Evolutionary conservation across 2,888 invertebrate genomes (phyloP).

Genomic region (Agelastica alni): DNA sequence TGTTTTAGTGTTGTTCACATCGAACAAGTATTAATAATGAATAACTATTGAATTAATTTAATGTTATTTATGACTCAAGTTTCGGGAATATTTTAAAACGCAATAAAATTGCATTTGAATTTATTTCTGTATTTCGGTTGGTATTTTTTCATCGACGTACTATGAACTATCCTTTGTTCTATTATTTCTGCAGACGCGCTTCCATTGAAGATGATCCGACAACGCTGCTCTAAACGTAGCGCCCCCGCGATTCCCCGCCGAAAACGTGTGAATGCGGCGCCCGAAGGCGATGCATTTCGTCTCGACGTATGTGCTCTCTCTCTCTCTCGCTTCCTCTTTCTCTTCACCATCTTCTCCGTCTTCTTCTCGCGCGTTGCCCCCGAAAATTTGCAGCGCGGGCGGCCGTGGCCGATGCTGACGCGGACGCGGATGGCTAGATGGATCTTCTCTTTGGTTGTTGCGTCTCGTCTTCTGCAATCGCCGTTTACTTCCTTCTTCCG

Average conservation of each 20-base stretch:
- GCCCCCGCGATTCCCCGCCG: constrained; percentile 33
- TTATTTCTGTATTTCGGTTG: too few species aligned
- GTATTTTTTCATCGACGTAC: too few species aligned
- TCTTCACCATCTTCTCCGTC: constrained; percentile 20
- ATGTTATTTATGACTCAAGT: too few species aligned
- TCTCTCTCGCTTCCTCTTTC: constrained; percentile 23
- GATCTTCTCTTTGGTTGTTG: constrained; percentile 17
- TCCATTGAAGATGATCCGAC: neutral
- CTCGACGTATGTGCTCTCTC: constrained; percentile 34
- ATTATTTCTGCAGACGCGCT: neutral
- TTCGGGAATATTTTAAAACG: too few species aligned
- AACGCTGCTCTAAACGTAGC: constrained; percentile 16
- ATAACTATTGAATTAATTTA: too few species aligned
- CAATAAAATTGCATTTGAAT: too few species aligned
- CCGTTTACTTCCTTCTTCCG: constrained; percentile 31
- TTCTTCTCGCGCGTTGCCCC: constrained; percentile 23
- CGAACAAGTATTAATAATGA: too few species aligned
- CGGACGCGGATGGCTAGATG: constrained; percentile 17
- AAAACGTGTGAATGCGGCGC: constrained; percentile 41
- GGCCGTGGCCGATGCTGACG: constrained; percentile 17
- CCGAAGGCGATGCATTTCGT: constrained; percentile 39
- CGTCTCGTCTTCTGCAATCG: constrained; percentile 24
- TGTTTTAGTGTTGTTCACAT: too few species aligned
- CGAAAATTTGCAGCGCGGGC: constrained; percentile 28
- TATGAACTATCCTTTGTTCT: constrained; percentile 5